phyloP scores from a whole-genome alignment of 2,113 vertebrate genomes.

The Saccopteryx bilineata region DNA sequence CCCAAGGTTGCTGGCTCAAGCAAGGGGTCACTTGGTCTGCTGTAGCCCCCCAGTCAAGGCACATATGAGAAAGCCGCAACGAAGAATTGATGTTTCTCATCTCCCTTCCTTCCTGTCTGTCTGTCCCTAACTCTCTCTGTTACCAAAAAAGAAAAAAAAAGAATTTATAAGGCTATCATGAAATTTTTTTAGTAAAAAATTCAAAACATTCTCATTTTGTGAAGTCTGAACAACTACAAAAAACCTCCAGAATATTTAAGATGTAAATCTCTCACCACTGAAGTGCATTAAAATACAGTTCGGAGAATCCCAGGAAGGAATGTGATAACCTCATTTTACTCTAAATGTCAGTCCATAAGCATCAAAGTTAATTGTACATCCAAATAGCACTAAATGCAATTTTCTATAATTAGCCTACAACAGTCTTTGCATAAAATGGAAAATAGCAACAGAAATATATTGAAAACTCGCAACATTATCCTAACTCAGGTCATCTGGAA shows the following conservation, averaged over 20 bases:
- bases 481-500: conserved; percentile 41
- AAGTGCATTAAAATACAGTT: conserved; percentile 62
- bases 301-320: conserved; percentile 65
- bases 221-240: conserved; percentile 19
- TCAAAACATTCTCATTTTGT: conserved; percentile 27
- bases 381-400: conserved; percentile 57
- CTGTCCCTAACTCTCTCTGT: too few relatives aligned
- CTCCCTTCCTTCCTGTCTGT: too few relatives aligned
- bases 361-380: conserved; percentile 72
- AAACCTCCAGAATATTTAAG: neutral
- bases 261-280: neutral
- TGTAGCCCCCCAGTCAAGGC: too few relatives aligned
- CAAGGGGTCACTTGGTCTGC: too few relatives aligned
- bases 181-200: conserved; percentile 36
- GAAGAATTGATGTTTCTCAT: too few relatives aligned
- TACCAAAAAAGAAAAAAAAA: neutral
- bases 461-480: conserved; percentile 50
- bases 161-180: neutral
- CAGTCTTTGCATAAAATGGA: conserved; percentile 54
- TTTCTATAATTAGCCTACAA: conserved; percentile 70
- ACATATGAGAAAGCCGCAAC: too few relatives aligned
- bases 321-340: conserved; percentile 29
- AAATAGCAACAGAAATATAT: conserved; percentile 59
- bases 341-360: conserved; percentile 62
- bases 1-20: too few relatives aligned